These are phyloP conservation scores for Pterocles burchelli DNA, from an alignment of 2,113 vertebrate species.

Conservation along the genomic window DNA sequence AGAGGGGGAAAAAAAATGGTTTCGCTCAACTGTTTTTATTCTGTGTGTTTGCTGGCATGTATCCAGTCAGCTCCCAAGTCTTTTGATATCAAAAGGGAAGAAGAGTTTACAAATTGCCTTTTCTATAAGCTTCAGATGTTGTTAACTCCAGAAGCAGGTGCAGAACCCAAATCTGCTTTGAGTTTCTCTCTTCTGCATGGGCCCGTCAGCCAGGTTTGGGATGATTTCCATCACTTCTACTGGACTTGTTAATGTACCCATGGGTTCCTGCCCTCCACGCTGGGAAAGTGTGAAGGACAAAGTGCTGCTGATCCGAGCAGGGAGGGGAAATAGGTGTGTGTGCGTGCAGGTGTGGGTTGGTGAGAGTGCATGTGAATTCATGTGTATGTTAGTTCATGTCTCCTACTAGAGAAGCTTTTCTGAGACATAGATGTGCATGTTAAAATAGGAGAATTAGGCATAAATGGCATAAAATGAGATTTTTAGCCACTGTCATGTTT, in stretches of 20 bases:
- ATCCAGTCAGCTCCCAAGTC: background rate
- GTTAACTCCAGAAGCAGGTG: background rate
- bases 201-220: background rate
- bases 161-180: background rate
- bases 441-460: conserved; percentile 49
- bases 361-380: background rate
- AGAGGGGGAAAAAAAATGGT: background rate
- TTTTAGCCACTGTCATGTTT: conserved; percentile 45
- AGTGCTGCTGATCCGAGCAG: background rate
- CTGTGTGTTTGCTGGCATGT: background rate
- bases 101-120: background rate
- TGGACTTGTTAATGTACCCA: background rate
- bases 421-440: conserved; percentile 57
- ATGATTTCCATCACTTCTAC: background rate
- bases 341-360: background rate
- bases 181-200: background rate
- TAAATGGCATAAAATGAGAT: conserved; percentile 32
- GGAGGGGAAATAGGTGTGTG: background rate
- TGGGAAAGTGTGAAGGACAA: background rate
- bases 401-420: conserved; percentile 24
- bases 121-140: background rate
- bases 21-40: background rate
- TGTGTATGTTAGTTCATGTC: background rate
- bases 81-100: background rate
- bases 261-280: background rate